Base-by-base conservation (phyloP, 1,140 invertebrate genomes). In the Phymorhynchus buccinoides region DNA sequence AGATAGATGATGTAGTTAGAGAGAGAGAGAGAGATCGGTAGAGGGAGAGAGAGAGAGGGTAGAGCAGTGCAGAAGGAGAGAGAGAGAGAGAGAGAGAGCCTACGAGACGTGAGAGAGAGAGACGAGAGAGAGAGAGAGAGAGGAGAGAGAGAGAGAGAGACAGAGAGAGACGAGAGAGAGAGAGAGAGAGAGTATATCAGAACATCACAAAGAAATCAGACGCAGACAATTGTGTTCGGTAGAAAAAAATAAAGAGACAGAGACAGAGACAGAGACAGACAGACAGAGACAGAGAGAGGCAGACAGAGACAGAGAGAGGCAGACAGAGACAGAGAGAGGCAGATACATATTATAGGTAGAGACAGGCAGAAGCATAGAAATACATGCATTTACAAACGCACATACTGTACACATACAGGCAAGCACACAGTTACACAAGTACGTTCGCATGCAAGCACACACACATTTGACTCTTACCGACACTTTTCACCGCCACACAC, bases 231-330 rank as follows among this genome's bases (percentile, higher is more conserved):
- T 9, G 44, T 9, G 44, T 9, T 6, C 6, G 80, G 52, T 27
- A 86, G 79, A 82, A 12, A 82, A 71, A 86, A 37, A 85, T 77
- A 86, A 14, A 86, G 71, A 80, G 42, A 81, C 78, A 71, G 84
- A 81, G 77, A 71, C 41, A 85, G 84, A 81, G 32, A 85, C 77
- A 71, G 39, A 71, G 84, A 68, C 41, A 81, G 77, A 66, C 3
- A 62, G 77, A 81, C 27, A 66, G 73, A 81, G 78, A 71, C 3
- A 81, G 37, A 62, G 62, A 80, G 16, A 85, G 84, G 56, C 3
- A 82, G 27, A 81, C 41, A 71, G 52, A 80, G 35, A 85, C 3
- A 52, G 22, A 48, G 77, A 79, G 18, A 52, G 48, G 30, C n/a
- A 79, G 37, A 79, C n/a, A 79, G 18, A 48, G 41, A 79, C 3